Evolutionary conservation across 2,797 vertebrate genomes (phyloP), one percentile per base, ranked within the genome.

Genomic region (Sebastes melanostomus): DNA sequence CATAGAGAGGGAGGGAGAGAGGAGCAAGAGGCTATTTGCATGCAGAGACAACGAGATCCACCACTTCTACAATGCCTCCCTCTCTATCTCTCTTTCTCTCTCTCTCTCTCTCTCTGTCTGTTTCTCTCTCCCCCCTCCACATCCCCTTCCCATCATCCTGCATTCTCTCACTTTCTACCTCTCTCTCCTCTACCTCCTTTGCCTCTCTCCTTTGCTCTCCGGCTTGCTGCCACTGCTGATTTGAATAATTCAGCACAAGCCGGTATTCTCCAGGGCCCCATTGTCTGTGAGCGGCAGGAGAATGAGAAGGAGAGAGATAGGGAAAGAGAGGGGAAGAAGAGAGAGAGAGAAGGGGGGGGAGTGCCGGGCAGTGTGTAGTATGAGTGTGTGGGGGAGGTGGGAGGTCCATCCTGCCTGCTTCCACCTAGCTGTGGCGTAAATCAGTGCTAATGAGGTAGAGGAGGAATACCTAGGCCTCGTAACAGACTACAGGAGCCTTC

Each of bases 181-280:
- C 77, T 52, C 78, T 65, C 78, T 65, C 65, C 20, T 55, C 65
- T 18, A 79, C 84, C 87, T 92, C 87, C 83, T 87, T 52, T 88
- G 80, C 84, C 87, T 86, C 86, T 91, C 89, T 92, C 89, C 92
- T 93, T 93, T 93, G 89, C 93, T 93, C 92, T 93, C 89, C 91
- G 86, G 92, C 93, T 93, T 94, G 94, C 94, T 95, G 93, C 94
- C 94, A 92, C 92, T 91, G 93, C 94, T 95, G 93, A 95, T 95
- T 95, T 96, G 94, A 95, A 95, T 96, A 96, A 95, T 95, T 95
- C 94, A 95, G 93, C 94, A 95, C 92, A 94, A 93, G 90, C 86
- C 90, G 81, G 88, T 94, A 95, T 94, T 94, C 94, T 95, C 95
- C 90, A 94, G 95, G 94, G 94, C 87, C 92, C 92, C 92, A 95